Conservation (phyloP, 2,797 vertebrate genomes). For the Hafferia zeledoni region DNA sequence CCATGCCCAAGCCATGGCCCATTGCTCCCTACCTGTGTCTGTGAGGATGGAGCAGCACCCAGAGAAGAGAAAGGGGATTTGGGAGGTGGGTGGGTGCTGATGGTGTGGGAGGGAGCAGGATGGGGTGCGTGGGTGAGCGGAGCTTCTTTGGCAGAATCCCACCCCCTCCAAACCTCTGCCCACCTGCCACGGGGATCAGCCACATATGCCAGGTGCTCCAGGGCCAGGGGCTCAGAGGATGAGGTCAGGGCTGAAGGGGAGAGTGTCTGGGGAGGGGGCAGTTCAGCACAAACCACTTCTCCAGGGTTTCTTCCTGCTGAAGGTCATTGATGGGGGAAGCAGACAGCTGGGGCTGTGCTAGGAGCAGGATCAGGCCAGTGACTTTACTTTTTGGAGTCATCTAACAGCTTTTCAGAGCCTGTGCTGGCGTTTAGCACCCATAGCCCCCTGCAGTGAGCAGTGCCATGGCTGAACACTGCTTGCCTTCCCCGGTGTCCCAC, state of each 20-base stretch:
- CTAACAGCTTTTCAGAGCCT: not conserved
- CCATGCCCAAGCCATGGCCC: not conserved
- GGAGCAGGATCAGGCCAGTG: not conserved
- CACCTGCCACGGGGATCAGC: not conserved
- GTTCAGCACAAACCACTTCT: not conserved
- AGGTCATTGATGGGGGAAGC: not conserved
- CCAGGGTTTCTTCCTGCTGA: not conserved
- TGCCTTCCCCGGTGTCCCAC: rapidly evolving
- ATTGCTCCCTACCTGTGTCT: not conserved
- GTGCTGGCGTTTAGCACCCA: not conserved
- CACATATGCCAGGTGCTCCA: not conserved
- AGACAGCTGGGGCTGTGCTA: rapidly evolving
- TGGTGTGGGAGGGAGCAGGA: not conserved
- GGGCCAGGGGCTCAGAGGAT: not conserved
- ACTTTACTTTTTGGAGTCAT: not conserved
- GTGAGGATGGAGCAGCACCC: not conserved
- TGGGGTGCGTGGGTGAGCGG: rapidly evolving
- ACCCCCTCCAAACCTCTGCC: not conserved
- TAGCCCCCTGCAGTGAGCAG: not conserved
- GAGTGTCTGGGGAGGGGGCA: not conserved
- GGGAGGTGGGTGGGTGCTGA: not conserved
- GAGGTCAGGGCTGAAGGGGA: rapidly evolving
- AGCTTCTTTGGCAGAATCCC: not conserved
- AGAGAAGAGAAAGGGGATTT: not conserved
- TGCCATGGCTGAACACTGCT: not conserved